Conservation (phyloP, 2,797 vertebrate species). For the Sebastes baramenuke region DNA sequence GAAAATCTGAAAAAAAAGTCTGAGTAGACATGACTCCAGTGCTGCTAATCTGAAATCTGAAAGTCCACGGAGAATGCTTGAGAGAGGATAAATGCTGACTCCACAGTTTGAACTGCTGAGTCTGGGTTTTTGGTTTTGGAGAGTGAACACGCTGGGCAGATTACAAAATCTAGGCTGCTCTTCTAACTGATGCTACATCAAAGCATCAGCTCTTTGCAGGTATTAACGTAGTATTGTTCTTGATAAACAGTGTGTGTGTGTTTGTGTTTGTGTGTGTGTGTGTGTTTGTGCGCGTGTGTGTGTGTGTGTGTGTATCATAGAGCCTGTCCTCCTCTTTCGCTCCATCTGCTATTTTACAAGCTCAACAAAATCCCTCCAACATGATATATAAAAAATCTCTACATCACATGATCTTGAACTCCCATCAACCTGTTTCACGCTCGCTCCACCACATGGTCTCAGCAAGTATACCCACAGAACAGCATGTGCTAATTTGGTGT, state of each 20-base stretch:
- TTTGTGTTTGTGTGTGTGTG: background rate
- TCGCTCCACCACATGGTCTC: background rate
- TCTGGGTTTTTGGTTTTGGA: conserved; percentile 28
- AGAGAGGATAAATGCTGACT: conserved; percentile 44
- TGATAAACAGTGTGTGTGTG: background rate
- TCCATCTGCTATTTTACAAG: background rate
- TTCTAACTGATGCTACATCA: conserved; percentile 38
- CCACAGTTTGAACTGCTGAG: conserved; percentile 43
- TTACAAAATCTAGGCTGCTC: conserved; percentile 41
- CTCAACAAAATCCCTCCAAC: background rate
- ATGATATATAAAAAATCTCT: background rate
- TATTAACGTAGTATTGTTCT: conserved; percentile 26
- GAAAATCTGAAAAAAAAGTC: background rate
- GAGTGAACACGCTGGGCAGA: conserved; percentile 35
- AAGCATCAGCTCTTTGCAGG: conserved; percentile 28
- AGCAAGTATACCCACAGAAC: background rate
- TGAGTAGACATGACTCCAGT: conserved; percentile 17
- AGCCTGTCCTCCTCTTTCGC: background rate
- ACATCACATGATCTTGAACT: background rate
- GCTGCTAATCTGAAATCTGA: conserved; percentile 44
- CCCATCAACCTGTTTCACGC: background rate
- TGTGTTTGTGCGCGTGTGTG: background rate
- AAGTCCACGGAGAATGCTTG: conserved; percentile 36
- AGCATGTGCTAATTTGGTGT: background rate
- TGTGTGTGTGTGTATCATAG: background rate